Evolutionary conservation across 2,888 invertebrate genomes (phyloP).

Genomic region (Prosapia bicincta): DNA sequence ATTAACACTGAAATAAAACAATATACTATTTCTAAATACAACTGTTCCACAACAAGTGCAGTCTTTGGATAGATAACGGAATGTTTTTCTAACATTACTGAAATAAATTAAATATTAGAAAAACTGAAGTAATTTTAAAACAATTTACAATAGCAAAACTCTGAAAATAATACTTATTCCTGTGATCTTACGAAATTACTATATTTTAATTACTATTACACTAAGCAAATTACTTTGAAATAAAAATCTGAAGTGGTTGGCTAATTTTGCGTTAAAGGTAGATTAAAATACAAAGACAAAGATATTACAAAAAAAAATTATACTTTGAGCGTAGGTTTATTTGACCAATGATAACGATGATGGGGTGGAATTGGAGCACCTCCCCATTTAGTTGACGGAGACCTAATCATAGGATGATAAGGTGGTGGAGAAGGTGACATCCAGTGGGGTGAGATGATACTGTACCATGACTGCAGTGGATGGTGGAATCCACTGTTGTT

Average conservation of each 20-base stretch:
- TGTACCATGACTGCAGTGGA: slow-evolving; percentile 34
- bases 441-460: slow-evolving; percentile 37
- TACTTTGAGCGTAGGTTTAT: slow-evolving; percentile 24
- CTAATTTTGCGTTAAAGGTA: neutral
- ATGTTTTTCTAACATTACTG: neutral
- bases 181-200: neutral
- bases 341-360: slow-evolving; percentile 27
- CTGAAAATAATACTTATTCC: no score
- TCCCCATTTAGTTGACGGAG: neutral
- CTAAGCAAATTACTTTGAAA: neutral
- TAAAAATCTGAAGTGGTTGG: neutral
- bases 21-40: neutral
- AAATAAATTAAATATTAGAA: neutral
- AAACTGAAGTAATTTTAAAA: neutral
- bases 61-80: neutral
- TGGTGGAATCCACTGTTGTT: slow-evolving; percentile 20
- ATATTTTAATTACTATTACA: neutral
- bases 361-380: slow-evolving; percentile 27
- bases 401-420: slow-evolving; percentile 29
- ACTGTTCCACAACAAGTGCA: neutral
- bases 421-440: slow-evolving; percentile 37
- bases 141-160: neutral
- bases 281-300: neutral
- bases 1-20: neutral
- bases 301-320: neutral